A percentile compares a stretch with the other conserved stretches of the same genome.
Conservation (phyloP, 2,888 invertebrate species). For the Dicyrtoma fusca region DNA sequence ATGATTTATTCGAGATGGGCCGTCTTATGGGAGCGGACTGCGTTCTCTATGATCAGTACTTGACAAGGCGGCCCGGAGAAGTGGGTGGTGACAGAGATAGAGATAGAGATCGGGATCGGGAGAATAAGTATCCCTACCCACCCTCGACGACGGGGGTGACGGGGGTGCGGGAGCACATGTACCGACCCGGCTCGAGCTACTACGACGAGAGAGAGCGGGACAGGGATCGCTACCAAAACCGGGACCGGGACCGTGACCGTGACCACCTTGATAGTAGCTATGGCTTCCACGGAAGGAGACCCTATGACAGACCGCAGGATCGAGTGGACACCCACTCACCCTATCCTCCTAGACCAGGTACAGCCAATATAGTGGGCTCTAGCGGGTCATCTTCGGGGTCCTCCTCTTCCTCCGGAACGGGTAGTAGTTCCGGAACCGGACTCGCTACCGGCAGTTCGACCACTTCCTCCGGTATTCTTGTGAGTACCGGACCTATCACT, state of each 20-base stretch:
- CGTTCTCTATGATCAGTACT: constrained; percentile 44
- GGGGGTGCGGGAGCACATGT: constrained; percentile 1
- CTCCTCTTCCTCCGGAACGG: no score
- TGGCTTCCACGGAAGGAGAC: constrained; percentile 31
- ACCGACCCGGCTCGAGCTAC: no score
- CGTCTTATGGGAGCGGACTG: constrained; percentile 51
- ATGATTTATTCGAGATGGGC: constrained; percentile 53
- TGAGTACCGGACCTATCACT: no score
- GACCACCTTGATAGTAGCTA: not conserved
- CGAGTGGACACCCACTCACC: constrained; percentile 11
- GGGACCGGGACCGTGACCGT: not conserved
- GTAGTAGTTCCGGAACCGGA: no score
- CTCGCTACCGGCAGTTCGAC: not conserved
- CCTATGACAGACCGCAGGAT: constrained; percentile 33
- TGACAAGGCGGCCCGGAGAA: constrained; percentile 30
- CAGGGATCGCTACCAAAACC: not conserved
- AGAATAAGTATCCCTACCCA: not conserved
- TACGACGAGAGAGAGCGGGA: not conserved
- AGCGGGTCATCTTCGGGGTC: no score
- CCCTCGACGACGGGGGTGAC: not conserved
- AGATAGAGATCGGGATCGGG: constrained; percentile 26
- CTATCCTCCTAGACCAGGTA: constrained; percentile 33
- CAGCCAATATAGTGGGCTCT: not conserved
- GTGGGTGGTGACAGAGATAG: not conserved
- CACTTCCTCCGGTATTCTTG: constrained; percentile 10